Conservation (phyloP, 2,113 vertebrate genomes). For the Psammodynastes pulverulentus region DNA sequence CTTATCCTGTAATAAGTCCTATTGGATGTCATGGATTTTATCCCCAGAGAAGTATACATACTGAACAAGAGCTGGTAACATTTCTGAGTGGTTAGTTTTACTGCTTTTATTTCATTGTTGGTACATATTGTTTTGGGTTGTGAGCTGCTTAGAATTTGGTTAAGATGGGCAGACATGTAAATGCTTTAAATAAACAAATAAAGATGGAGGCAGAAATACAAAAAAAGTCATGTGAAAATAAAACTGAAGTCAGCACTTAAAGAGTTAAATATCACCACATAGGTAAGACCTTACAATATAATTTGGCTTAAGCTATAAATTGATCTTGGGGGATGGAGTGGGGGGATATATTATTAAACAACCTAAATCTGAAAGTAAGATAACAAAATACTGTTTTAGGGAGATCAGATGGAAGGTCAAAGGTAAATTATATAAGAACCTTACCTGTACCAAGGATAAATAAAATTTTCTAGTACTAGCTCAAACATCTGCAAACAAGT, state of each 20-base stretch:
- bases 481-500: slow-evolving; percentile 82
- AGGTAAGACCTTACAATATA: neutral
- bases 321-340: no score
- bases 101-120: neutral
- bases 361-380: neutral
- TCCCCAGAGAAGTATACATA: neutral
- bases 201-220: neutral
- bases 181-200: neutral
- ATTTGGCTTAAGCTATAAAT: neutral
- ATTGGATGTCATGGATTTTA: neutral
- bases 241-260: neutral
- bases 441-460: slow-evolving; percentile 98
- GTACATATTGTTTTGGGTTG: neutral
- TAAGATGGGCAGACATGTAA: neutral
- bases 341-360: neutral
- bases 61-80: neutral
- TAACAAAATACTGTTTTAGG: neutral
- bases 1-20: neutral
- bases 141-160: neutral
- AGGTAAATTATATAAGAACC: slow-evolving; percentile 38
- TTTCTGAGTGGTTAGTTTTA: neutral
- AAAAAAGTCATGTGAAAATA: neutral
- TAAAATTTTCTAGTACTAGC: slow-evolving; percentile 93
- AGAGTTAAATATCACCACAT: neutral
- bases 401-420: neutral